Conservation (phyloP, 2,888 invertebrate genomes). For the Barypeithes pellucidus region DNA sequence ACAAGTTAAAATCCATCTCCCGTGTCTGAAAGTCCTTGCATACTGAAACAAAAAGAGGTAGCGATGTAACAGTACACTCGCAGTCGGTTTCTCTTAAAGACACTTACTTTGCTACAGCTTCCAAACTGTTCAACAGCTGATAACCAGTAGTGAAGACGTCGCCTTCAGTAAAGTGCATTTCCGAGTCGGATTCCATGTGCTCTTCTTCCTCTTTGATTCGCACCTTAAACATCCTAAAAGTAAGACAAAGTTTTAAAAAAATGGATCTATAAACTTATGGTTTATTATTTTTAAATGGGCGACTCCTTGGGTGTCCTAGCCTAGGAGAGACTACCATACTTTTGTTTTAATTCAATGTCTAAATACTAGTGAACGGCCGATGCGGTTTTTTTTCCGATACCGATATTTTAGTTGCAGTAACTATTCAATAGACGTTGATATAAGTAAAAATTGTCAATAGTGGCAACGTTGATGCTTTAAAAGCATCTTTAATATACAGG, state of each 20-base stretch:
- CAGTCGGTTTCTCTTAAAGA: neutral
- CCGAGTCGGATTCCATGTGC: conserved; percentile 62
- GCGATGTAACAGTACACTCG: neutral
- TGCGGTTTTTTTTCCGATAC: too few relatives aligned
- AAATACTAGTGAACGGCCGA: too few relatives aligned
- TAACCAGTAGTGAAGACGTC: conserved; percentile 65
- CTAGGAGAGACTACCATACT: too few relatives aligned
- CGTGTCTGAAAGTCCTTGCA: conserved; percentile 16
- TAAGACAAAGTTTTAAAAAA: conserved; percentile 23
- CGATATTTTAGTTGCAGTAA: too few relatives aligned
- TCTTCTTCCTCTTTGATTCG: conserved; percentile 63
- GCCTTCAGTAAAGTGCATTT: conserved; percentile 61
- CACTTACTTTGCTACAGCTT: conserved; percentile 64
- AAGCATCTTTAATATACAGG: too few relatives aligned
- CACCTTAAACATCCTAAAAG: conserved; percentile 60
- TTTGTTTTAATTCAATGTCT: too few relatives aligned
- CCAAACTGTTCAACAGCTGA: conserved; percentile 66
- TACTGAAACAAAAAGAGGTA: conserved; percentile 18
- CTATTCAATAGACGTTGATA: too few relatives aligned
- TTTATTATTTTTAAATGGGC: too few relatives aligned
- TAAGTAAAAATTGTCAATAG: too few relatives aligned
- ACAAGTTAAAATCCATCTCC: conserved; percentile 3
- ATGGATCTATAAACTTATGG: too few relatives aligned
- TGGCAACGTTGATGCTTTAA: too few relatives aligned
- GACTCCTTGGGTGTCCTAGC: too few relatives aligned